phyloP scores from a whole-genome alignment of 2,888 invertebrate genomes.

The Ctena decussata region DNA sequence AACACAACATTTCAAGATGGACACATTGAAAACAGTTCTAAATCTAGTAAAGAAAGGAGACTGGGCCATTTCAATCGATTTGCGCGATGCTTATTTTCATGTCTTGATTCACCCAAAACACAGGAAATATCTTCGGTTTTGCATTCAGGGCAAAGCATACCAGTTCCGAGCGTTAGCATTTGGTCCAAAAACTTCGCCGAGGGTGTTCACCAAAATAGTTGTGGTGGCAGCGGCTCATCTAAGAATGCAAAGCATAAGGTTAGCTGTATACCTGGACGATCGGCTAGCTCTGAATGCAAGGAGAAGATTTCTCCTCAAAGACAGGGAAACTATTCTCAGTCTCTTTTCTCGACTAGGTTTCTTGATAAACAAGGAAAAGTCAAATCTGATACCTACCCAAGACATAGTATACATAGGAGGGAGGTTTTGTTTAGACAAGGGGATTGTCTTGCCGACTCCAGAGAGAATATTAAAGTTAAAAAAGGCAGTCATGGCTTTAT shows the following conservation, averaged over 20 bases:
- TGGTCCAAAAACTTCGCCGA: slow-evolving; percentile 25
- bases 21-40: slow-evolving; percentile 38
- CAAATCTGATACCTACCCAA: slow-evolving; percentile 33
- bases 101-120: slow-evolving; percentile 34
- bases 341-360: slow-evolving; percentile 51
- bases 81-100: slow-evolving; percentile 43
- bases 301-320: slow-evolving; percentile 11
- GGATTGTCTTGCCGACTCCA: slow-evolving; percentile 36
- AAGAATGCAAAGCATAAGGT: slow-evolving; percentile 24
- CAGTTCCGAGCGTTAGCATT: slow-evolving; percentile 35
- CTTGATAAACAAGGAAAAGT: slow-evolving; percentile 52
- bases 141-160: slow-evolving; percentile 6
- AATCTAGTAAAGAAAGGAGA: slow-evolving; percentile 46
- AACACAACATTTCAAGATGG: slow-evolving; percentile 59
- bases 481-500: neutral
- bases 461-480: slow-evolving; percentile 30
- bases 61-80: slow-evolving; percentile 44
- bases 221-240: slow-evolving; percentile 42
- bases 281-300: slow-evolving; percentile 38
- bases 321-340: slow-evolving; percentile 29
- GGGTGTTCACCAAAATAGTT: slow-evolving; percentile 50
- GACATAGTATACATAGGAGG: slow-evolving; percentile 38
- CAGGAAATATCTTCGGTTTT: slow-evolving; percentile 40
- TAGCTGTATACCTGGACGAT: slow-evolving; percentile 62
- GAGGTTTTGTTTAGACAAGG: slow-evolving; percentile 26